Evolutionary conservation across 2,888 invertebrate species (phyloP), one percentile per base, ranked within the genome.

Genomic region (Drosophila leonis): DNA sequence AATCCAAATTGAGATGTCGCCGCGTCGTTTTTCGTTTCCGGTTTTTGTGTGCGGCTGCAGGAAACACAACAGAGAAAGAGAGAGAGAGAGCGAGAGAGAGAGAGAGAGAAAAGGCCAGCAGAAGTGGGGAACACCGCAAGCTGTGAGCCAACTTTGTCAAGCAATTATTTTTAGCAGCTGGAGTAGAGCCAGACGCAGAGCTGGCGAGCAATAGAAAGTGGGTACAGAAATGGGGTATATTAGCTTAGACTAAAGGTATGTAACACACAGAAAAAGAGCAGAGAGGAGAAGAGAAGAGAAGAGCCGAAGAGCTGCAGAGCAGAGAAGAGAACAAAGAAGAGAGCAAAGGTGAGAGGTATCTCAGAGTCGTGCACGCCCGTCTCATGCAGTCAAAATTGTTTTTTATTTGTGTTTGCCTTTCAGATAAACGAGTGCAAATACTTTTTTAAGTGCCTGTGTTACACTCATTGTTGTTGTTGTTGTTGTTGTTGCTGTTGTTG

Each of bases 341-440:
- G 24, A 13, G 20, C 9, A 15, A 2, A 13, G 41, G 10, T 1
- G 1, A 56, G 15, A n/a, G 41, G 15, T 42, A 33, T 56, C 10
- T 15, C 4, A 8, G 5, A 33, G 56, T 56, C 56, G 31, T 12
- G 12, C 27, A 20, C 0, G 27, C 15, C 13, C 18, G 12, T 4
- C 10, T 12, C 4, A 13, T 9, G 1, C 29, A 8, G 13, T 4
- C 42, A 12, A 12, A 20, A 13, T 55, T 31, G 12, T 48, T 61
- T 62, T 63, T 62, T 64, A 44, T 62, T 54, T 72, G 68, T 80
- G 78, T 83, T 88, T 88, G 81, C 67, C 54, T 73, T 86, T 86
- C 69, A 74, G 77, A 83, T 84, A 83, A 84, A 70, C 87, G 74
- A 76, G 76, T 86, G 83, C 83, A 88, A 84, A 88, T 84, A 88